Conservation (phyloP, 2,797 vertebrate genomes). For the Sebastes flavidus region DNA sequence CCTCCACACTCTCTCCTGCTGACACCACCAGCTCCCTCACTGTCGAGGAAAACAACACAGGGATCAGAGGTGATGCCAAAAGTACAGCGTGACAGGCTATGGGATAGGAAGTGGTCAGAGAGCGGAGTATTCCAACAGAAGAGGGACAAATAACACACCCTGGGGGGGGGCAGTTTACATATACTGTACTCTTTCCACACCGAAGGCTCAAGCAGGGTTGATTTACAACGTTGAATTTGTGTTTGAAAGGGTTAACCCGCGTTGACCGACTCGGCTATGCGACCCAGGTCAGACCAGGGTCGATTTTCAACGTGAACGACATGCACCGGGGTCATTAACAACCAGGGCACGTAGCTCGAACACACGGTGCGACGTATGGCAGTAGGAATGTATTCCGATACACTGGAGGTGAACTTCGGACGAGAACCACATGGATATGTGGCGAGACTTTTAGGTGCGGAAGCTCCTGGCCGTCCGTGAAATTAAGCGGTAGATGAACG, state of each 20-base stretch:
- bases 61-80: slow-evolving; percentile 2
- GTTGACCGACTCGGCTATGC: fast-evolving
- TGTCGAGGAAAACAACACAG: slow-evolving; percentile 53
- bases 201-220: too few species aligned
- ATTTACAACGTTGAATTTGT: too few species aligned
- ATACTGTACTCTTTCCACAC: background rate
- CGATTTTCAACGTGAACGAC: fast-evolving
- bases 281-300: too few species aligned
- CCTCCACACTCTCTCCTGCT: slow-evolving; percentile 91
- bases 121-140: background rate
- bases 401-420: too few species aligned
- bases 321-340: too few species aligned
- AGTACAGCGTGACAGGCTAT: background rate
- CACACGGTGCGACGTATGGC: too few species aligned
- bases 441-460: too few species aligned
- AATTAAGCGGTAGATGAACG: too few species aligned
- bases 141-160: background rate
- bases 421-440: too few species aligned
- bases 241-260: too few species aligned
- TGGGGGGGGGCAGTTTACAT: background rate
- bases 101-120: background rate
- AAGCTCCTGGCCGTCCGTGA: too few species aligned
- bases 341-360: fast-evolving
- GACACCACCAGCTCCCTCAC: slow-evolving; percentile 93
- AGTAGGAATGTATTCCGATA: too few species aligned